These are phyloP conservation scores for Scaptomyza hsui DNA, from an alignment of 1,140 invertebrate genomes.

Conservation along the genomic window DNA sequence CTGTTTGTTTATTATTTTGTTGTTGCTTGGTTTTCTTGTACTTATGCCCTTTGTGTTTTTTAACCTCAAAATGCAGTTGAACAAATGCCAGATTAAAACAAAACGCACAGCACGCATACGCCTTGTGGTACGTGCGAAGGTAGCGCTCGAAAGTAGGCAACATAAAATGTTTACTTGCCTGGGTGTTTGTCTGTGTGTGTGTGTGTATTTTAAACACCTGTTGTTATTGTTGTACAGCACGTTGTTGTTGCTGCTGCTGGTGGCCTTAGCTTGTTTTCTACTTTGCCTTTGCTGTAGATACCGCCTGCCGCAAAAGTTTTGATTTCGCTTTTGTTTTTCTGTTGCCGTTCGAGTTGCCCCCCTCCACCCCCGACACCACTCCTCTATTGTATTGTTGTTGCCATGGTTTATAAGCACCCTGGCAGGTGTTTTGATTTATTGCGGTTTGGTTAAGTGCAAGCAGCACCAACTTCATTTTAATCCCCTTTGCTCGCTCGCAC, in stretches of 20 bases:
- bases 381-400: conserved; percentile 34
- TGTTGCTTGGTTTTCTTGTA: conserved; percentile 16
- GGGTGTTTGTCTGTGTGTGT: conserved; percentile 7
- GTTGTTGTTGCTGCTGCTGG: conserved; percentile 12
- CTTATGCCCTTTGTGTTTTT: conserved; percentile 9
- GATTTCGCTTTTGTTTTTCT: conserved; percentile 55
- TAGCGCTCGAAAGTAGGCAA: conserved; percentile 59
- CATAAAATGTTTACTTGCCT: conserved; percentile 37
- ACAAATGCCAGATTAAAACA: conserved; percentile 31
- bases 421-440: conserved; percentile 78
- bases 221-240: conserved; percentile 58
- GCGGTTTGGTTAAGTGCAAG: conserved; percentile 74
- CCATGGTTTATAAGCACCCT: conserved; percentile 48
- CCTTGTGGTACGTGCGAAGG: conserved; percentile 11
- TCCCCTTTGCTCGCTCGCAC: conserved; percentile 18
- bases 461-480: conserved; percentile 70
- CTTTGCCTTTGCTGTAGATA: conserved; percentile 26
- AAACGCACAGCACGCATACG: conserved; percentile 19
- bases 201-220: conserved; percentile 66
- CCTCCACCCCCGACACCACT: too few species aligned
- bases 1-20: conserved; percentile 16
- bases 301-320: conserved; percentile 35
- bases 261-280: conserved; percentile 21
- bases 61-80: conserved; percentile 31
- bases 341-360: conserved; percentile 20